Evolutionary conservation across 2,797 vertebrate genomes (phyloP).

Genomic region (Lepidocolaptes lacrymiger): DNA sequence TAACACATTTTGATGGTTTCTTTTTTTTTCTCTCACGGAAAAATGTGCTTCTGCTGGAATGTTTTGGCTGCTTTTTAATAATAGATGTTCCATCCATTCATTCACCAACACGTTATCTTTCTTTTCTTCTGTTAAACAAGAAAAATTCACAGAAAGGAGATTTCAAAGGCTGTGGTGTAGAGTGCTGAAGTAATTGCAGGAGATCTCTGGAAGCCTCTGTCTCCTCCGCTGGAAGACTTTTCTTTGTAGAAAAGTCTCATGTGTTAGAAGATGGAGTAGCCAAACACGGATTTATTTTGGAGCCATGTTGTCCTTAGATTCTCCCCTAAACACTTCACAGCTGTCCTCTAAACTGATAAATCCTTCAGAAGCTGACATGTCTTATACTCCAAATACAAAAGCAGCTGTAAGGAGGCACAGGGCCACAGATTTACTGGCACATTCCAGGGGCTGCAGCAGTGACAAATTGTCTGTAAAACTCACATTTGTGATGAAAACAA

Average conservation of each 20-base stretch:
- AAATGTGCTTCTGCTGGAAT: neutral
- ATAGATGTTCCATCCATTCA: neutral
- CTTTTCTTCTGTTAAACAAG: neutral
- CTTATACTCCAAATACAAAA: conserved; percentile 20
- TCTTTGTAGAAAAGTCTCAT: neutral
- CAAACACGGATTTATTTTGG: conserved; percentile 4
- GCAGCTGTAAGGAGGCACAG: neutral
- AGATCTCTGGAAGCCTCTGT: neutral
- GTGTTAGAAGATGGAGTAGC: neutral
- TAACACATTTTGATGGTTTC: neutral
- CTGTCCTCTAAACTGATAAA: conserved; percentile 33
- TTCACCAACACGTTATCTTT: neutral
- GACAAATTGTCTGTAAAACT: neutral
- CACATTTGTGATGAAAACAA: neutral
- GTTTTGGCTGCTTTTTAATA: neutral
- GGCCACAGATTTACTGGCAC: neutral
- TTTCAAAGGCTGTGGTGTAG: neutral
- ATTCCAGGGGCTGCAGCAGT: neutral
- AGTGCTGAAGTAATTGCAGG: neutral
- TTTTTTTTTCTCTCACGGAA: neutral
- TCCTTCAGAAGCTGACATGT: conserved; percentile 13
- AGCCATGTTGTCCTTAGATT: neutral
- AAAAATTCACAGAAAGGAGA: neutral
- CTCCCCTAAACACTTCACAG: neutral
- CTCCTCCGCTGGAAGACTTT: neutral